Evolutionary conservation across 2,113 vertebrate genomes (phyloP).

Genomic region (Larimichthys polyactis): DNA sequence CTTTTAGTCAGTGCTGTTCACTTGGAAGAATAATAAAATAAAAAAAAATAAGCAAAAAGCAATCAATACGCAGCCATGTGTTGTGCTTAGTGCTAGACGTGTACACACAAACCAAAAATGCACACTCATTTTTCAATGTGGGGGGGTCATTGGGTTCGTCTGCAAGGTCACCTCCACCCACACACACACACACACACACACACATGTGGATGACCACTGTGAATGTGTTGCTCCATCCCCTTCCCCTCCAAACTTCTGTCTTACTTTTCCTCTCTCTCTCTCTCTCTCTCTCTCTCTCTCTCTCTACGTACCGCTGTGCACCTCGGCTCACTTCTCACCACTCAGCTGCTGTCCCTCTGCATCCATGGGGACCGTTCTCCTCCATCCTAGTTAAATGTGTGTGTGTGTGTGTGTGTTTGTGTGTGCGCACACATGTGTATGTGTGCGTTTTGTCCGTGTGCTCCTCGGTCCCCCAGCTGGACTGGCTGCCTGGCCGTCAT

Average conservation of each 20-base stretch:
- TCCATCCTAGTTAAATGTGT: conserved; percentile 41
- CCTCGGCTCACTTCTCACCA: conserved; percentile 51
- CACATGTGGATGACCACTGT: conserved; percentile 14
- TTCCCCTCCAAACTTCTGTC: conserved; percentile 24
- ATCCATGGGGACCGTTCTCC: conserved; percentile 58
- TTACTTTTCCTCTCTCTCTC: conserved; percentile 15
- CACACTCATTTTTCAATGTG: not conserved
- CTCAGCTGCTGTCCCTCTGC: conserved; percentile 58
- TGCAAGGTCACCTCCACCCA: conserved; percentile 31
- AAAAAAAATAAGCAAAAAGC: conserved; percentile 40
- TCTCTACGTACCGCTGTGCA: conserved; percentile 23
- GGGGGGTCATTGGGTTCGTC: conserved; percentile 32
- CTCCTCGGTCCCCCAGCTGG: conserved; percentile 83
- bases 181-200: not conserved
- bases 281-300: not conserved
- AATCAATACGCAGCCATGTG: conserved; percentile 66
- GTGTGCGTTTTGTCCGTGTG: conserved; percentile 71
- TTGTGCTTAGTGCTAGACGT: conserved; percentile 46
- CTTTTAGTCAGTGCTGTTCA: conserved; percentile 69
- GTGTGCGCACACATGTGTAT: conserved; percentile 22
- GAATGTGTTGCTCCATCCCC: not conserved
- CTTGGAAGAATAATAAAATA: conserved; percentile 50
- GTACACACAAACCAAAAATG: not conserved
- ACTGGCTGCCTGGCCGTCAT: conserved; percentile 79
- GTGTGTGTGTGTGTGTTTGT: conserved; percentile 1